Evolutionary conservation across 2,797 vertebrate genomes (phyloP).

Genomic region (Sebastes melanostomus): DNA sequence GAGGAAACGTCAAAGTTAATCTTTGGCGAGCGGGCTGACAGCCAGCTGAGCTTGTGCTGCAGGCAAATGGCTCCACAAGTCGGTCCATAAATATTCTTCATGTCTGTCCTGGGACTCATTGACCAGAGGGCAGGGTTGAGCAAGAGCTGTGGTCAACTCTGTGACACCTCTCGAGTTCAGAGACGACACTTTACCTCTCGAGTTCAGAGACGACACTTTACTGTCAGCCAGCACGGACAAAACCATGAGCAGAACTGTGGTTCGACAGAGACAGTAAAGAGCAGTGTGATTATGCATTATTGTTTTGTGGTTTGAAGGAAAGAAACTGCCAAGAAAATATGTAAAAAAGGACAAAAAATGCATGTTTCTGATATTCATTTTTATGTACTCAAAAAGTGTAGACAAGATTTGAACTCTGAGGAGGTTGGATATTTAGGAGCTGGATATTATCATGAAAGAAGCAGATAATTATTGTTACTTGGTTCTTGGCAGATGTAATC

Average conservation of each 20-base stretch:
- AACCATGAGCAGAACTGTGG: neutral
- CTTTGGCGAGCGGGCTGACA: slow-evolving; percentile 41
- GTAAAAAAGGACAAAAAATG: neutral
- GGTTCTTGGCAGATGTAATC: slow-evolving; percentile 49
- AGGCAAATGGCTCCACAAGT: slow-evolving; percentile 50
- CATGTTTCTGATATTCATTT: neutral
- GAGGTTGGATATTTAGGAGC: neutral
- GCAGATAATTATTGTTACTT: slow-evolving; percentile 30
- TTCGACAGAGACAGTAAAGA: neutral
- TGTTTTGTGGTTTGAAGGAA: neutral
- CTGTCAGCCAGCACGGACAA: neutral
- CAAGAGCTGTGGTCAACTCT: slow-evolving; percentile 17
- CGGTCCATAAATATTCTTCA: slow-evolving; percentile 70
- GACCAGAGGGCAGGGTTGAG: slow-evolving; percentile 19
- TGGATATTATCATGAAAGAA: slow-evolving; percentile 10
- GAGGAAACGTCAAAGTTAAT: slow-evolving; percentile 72
- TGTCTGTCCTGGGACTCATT: slow-evolving; percentile 56
- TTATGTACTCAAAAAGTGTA: neutral
- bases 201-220: neutral
- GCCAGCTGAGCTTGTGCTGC: slow-evolving; percentile 51
- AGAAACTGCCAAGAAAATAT: neutral
- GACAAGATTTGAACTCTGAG: neutral
- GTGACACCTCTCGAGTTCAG: neutral
- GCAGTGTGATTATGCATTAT: neutral
- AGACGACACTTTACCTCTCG: neutral